These are phyloP conservation scores for Scyliorhinus canicula DNA, from an alignment of 2,797 vertebrate species.

Conservation along the genomic window DNA sequence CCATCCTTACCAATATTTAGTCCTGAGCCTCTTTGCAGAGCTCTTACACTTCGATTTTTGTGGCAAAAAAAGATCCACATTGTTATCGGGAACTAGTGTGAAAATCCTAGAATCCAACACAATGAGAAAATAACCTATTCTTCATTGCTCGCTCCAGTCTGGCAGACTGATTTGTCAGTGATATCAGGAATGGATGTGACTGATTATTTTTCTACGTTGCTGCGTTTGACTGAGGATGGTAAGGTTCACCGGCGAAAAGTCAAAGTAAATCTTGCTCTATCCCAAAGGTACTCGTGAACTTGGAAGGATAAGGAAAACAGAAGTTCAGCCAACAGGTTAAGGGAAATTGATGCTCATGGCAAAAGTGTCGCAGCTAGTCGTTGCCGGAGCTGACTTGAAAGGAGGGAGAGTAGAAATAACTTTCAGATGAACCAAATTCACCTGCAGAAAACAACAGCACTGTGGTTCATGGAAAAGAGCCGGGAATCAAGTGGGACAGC, in stretches of 20 bases:
- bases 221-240: not conserved
- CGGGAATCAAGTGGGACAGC: no score
- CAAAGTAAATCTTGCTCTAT: not conserved
- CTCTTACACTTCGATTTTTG: no score
- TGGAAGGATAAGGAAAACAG: not conserved
- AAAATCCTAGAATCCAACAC: not conserved
- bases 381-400: not conserved
- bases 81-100: not conserved
- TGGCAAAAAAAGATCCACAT: not conserved
- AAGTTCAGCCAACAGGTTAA: not conserved
- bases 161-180: not conserved
- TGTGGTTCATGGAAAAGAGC: no score
- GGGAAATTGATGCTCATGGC: not conserved
- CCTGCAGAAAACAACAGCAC: not conserved
- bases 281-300: not conserved
- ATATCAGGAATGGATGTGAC: not conserved
- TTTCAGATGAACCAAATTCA: not conserved
- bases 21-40: no score
- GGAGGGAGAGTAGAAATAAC: not conserved
- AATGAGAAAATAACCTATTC: not conserved
- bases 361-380: not conserved
- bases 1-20: no score
- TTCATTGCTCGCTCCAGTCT: not conserved
- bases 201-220: not conserved
- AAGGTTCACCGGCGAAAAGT: not conserved